These are phyloP conservation scores for Phoxinus phoxinus DNA, from an alignment of 2,113 vertebrate genomes.

Conservation along the genomic window DNA sequence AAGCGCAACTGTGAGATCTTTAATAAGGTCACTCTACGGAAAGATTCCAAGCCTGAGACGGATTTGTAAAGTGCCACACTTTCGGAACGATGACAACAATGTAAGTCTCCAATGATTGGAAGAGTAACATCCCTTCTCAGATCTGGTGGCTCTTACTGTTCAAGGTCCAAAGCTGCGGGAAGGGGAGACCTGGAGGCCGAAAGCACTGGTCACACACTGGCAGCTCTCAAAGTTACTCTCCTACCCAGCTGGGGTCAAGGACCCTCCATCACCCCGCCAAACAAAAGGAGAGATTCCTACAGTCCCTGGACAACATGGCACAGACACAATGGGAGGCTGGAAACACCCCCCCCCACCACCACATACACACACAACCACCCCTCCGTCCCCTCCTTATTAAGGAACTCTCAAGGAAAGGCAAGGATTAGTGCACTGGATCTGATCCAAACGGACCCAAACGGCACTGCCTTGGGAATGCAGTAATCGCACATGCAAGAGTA, in stretches of 20 bases:
- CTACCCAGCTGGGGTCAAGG: constrained; percentile 68
- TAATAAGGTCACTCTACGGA: constrained; percentile 28
- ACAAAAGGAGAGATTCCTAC: constrained; percentile 63
- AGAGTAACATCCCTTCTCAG: background rate
- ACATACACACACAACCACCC: constrained; percentile 37
- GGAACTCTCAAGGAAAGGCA: constrained; percentile 14
- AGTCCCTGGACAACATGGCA: constrained; percentile 53
- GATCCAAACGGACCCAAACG: constrained; percentile 54
- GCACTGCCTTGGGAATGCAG: constrained; percentile 59
- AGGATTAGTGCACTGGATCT: constrained; percentile 57
- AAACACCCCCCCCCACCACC: background rate
- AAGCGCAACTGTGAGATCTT: constrained; percentile 8
- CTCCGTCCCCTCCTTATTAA: constrained; percentile 34
- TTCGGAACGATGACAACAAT: constrained; percentile 62
- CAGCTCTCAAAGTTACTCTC: constrained; percentile 54
- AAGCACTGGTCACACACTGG: constrained; percentile 50
- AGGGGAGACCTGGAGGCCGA: constrained; percentile 58
- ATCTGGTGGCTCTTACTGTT: background rate
- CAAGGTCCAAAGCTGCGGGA: constrained; percentile 45
- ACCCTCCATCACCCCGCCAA: constrained; percentile 66
- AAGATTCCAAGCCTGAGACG: background rate
- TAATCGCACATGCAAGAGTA: constrained; percentile 59
- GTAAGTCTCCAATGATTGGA: constrained; percentile 36
- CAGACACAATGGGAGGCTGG: constrained; percentile 37
- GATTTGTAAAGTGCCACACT: constrained; percentile 5